Evolutionary conservation across 2,888 invertebrate genomes (phyloP).

Genomic region (Campoplex capitator): DNA sequence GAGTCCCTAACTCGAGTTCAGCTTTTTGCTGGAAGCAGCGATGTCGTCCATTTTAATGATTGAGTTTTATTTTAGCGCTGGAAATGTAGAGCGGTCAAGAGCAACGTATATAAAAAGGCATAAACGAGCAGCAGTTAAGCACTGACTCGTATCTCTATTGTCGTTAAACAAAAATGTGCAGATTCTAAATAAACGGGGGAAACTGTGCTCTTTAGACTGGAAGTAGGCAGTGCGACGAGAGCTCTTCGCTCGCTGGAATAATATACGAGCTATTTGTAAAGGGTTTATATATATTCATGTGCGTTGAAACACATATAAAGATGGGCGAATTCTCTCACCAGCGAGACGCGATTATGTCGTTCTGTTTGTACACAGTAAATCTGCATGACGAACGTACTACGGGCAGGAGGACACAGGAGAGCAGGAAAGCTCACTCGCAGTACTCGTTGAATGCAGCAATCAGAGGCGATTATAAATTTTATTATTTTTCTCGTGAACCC

Average conservation of each 20-base stretch:
- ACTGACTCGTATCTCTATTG: conserved; percentile 45
- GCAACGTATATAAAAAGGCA: conserved; percentile 37
- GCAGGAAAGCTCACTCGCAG: conserved; percentile 39
- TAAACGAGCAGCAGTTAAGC: conserved; percentile 27
- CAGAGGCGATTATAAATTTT: conserved; percentile 79
- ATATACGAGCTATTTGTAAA: conserved; percentile 17
- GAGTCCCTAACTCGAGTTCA: not conserved
- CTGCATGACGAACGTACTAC: conserved; percentile 25
- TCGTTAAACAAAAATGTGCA: conserved; percentile 63
- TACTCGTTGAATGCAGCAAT: conserved; percentile 76
- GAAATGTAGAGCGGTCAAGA: not conserved
- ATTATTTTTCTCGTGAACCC: conserved; percentile 75
- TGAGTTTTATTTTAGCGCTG: not conserved
- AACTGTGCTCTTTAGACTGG: conserved; percentile 61
- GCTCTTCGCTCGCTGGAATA: conserved; percentile 34
- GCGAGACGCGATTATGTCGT: conserved; percentile 9
- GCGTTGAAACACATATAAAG: not conserved
- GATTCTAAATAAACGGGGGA: conserved; percentile 65
- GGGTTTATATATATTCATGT: not conserved
- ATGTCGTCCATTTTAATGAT: not conserved
- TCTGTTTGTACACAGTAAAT: not conserved
- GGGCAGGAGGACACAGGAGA: not conserved
- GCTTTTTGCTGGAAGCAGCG: not conserved
- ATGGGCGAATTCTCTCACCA: conserved; percentile 12
- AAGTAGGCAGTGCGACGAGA: conserved; percentile 66